These are phyloP conservation scores for Oscheius myriophilus DNA, from an alignment of 2,888 invertebrate genomes.

Conservation along the genomic window DNA sequence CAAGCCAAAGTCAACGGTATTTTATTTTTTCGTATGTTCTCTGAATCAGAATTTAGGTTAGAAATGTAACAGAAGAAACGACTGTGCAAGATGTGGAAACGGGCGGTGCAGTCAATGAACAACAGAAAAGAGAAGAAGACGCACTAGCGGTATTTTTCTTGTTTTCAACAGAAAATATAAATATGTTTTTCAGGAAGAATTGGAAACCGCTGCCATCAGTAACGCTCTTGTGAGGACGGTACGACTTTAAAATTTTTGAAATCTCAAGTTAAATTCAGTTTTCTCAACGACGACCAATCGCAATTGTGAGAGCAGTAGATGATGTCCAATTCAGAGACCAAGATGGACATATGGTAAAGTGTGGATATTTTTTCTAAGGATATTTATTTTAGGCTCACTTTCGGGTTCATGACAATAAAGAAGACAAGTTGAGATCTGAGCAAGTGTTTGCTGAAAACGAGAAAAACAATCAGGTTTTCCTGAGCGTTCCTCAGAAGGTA, in stretches of 20 bases:
- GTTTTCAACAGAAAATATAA: too few relatives aligned
- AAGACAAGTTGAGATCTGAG: too few relatives aligned
- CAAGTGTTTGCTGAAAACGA: too few relatives aligned
- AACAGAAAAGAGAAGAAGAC: conserved; percentile 42
- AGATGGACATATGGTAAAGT: conserved; percentile 20
- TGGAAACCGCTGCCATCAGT: conserved; percentile 61
- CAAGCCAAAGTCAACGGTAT: conserved; percentile 33
- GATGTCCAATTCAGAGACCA: conserved; percentile 48
- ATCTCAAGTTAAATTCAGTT: conserved; percentile 48
- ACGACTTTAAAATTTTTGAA: conserved; percentile 16
- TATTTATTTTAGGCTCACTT: conserved; percentile 2
- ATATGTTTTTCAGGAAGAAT: conserved; percentile 54
- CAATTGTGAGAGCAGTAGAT: conserved; percentile 57
- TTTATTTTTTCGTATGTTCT: not conserved
- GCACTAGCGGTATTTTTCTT: conserved; percentile 46
- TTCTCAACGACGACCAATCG: conserved; percentile 60
- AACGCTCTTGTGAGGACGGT: conserved; percentile 65
- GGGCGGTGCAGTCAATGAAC: not conserved
- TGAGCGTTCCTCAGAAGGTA: too few relatives aligned
- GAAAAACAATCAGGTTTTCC: too few relatives aligned
- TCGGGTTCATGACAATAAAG: too few relatives aligned
- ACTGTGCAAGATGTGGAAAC: conserved; percentile 18
- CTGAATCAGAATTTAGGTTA: conserved; percentile 1
- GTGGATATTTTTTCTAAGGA: too few relatives aligned
- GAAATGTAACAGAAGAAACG: conserved; percentile 30